Evolutionary conservation across 2,797 vertebrate genomes (phyloP).

Genomic region (Austrolebias charrua): DNA sequence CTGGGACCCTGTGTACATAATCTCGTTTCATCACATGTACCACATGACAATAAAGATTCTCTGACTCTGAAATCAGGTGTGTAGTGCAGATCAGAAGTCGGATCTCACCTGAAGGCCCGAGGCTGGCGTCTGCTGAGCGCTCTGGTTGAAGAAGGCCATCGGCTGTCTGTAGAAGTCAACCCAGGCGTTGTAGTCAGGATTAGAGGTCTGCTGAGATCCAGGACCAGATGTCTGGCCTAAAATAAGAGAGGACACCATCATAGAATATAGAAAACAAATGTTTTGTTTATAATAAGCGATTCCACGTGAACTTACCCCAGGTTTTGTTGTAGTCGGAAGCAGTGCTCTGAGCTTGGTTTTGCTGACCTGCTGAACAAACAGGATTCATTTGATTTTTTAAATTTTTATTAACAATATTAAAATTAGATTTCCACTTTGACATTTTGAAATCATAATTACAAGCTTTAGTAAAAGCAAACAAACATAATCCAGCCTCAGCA

Average conservation of each 20-base stretch:
- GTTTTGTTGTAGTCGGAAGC: constrained; percentile 93
- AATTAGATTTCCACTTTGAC: not conserved
- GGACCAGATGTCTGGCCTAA: constrained; percentile 88
- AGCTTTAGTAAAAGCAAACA: not conserved
- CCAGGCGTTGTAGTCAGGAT: constrained; percentile 95
- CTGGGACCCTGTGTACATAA: too few species aligned
- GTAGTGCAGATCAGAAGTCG: too few species aligned
- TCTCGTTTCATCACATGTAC: too few species aligned
- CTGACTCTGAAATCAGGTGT: too few species aligned
- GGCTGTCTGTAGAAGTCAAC: constrained; percentile 97
- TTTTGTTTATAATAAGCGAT: not conserved
- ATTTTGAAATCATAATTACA: not conserved
- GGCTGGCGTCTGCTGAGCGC: constrained; percentile 90
- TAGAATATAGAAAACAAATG: not conserved
- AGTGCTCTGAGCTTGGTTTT: constrained; percentile 91
- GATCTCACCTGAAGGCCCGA: constrained; percentile 84
- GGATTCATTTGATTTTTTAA: not conserved
- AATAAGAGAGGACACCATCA: not conserved
- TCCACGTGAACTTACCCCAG: constrained; percentile 84
- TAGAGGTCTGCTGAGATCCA: constrained; percentile 91
- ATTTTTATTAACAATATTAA: too few species aligned
- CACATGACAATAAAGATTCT: too few species aligned
- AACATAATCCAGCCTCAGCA: too few species aligned
- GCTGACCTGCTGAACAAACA: constrained; percentile 87
- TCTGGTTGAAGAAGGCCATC: constrained; percentile 93